A percentile compares a stretch with the other conserved stretches of the same genome.
Evolutionary conservation across 2,797 vertebrate genomes (phyloP).

Genomic region (Scomberomorus guttatus): DNA sequence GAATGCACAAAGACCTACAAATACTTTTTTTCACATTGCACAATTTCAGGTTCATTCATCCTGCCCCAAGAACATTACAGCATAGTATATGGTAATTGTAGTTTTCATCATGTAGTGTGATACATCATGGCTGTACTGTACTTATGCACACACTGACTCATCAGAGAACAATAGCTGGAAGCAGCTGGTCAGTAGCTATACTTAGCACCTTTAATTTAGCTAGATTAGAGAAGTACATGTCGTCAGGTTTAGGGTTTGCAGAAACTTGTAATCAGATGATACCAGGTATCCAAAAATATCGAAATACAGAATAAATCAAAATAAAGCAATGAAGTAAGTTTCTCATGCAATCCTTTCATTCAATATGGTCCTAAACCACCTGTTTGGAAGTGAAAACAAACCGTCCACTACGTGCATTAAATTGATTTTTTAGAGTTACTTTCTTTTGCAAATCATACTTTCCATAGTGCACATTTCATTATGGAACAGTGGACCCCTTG

Average conservation of each 20-base stretch:
- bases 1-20: constrained; percentile 12
- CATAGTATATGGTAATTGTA: not conserved
- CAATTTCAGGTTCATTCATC: not conserved
- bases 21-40: not conserved
- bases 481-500: not conserved
- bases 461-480: not conserved
- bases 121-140: constrained; percentile 19
- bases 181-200: not conserved
- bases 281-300: not conserved
- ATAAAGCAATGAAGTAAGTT: too few relatives aligned
- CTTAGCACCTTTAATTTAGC: not conserved
- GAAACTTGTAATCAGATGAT: not conserved
- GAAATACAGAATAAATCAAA: not conserved
- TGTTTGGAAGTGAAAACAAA: too few relatives aligned
- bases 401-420: too few relatives aligned
- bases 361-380: not conserved
- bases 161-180: constrained; percentile 3
- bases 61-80: not conserved
- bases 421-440: not conserved
- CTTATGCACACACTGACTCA: not conserved
- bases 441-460: not conserved
- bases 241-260: not conserved
- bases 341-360: too few relatives aligned
- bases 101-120: not conserved
- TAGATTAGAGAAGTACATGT: not conserved